Base-by-base conservation (phyloP, 2,113 vertebrate genomes). In the Tauraco erythrolophus region DNA sequence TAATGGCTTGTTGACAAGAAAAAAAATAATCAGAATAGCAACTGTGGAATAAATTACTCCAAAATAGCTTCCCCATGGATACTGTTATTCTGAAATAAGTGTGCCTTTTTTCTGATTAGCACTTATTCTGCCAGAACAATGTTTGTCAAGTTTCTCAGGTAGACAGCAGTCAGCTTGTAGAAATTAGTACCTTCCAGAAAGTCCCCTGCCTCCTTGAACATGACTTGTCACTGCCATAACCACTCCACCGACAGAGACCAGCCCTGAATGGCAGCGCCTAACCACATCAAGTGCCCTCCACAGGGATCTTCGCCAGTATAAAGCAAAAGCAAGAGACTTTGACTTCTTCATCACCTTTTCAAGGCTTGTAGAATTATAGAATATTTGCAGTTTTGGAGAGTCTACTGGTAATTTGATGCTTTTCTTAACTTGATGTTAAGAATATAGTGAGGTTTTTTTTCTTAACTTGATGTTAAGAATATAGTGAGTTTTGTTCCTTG, bases 11-110 rank as follows among this genome's bases (percentile, higher is more conserved):
- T 87, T 89, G 89, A 91, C 83, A 84, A 90, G 61, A 25, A 9
- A 82, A 79, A 96, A 79, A 89, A 82, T 95, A 91, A 87, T 94
- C 70, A 69, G 65, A 76, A 78, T 79, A 91, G 65, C 61, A 89
- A 61, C 61, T 89, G 84, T 66, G 41, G 72, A 94, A 94, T 91
- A 95, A 71, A 92, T 89, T 58, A 92, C 46, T 86, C 82, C 43
- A 71, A 85, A 96, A 66, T 69, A 96, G 72, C 64, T 89, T 91
- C 71, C 91, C 53, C 16, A 1, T 53, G 57, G 86, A 76, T 68
- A 16, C 54, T 35, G 72, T 65, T 95, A 54, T 27, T 94, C 58
- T 89, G 46, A 71, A 92, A 53, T 84, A 64, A 91, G 24, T 11
- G 10, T 64, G 69, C 17, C 27, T 68, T 81, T 88, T 83, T 93